phyloP scores from a whole-genome alignment of 2,113 vertebrate species.

The Barnardius zonarius region DNA sequence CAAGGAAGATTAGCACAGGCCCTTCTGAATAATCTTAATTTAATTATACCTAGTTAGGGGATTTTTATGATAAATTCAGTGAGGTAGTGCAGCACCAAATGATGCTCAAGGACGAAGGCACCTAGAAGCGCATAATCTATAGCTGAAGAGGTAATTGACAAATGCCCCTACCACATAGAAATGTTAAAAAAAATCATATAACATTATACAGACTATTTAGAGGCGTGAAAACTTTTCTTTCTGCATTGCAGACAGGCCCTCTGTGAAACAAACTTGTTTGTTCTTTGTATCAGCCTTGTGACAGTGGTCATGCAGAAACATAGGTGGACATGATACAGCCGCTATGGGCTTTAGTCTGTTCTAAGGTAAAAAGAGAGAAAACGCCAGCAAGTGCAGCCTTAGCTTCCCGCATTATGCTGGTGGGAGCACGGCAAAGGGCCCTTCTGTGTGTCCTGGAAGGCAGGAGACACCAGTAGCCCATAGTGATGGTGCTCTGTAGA shows the following conservation, averaged over 20 bases:
- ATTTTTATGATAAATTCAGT: background rate
- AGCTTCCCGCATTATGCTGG: background rate
- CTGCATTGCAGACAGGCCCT: background rate
- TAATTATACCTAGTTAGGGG: constrained; percentile 23
- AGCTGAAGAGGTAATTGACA: background rate
- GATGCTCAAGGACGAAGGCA: background rate
- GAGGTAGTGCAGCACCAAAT: background rate
- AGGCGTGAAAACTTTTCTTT: background rate
- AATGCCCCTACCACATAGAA: background rate
- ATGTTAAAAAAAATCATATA: background rate
- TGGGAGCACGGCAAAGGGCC: background rate
- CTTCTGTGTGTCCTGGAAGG: background rate
- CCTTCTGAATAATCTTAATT: constrained; percentile 48
- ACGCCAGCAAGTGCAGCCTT: background rate
- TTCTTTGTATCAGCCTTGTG: background rate
- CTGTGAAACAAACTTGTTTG: background rate
- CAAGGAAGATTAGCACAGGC: constrained; percentile 32
- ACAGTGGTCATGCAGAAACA: background rate
- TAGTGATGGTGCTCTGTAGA: background rate
- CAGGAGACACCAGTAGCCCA: background rate
- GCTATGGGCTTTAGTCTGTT: background rate
- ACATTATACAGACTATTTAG: background rate
- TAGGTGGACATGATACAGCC: background rate
- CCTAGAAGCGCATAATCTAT: background rate
- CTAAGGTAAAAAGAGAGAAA: background rate